Base-by-base conservation (phyloP, 2,888 invertebrate species). In the Eustalomyia histrio region DNA sequence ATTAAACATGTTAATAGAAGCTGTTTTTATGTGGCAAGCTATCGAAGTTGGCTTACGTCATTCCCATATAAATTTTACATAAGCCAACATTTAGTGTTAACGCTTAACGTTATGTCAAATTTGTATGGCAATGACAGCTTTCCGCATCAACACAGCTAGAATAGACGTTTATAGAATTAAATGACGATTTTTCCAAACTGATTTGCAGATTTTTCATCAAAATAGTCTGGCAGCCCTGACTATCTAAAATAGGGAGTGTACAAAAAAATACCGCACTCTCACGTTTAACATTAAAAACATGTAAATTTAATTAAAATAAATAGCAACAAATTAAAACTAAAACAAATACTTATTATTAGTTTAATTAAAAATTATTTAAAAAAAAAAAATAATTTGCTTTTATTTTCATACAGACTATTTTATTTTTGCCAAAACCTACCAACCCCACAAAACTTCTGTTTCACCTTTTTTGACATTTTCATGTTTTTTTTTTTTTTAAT, bases 211-310 rank as follows among this genome's bases (percentile, higher is more conserved):
- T 29, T 4, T 6, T 29, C 7, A 29, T 1, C 29, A 29, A 29
- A 29, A 29, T 7, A 29, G 5, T 60, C 47, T 65, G 18, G 29
- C 29, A 29, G 7, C 29, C 7, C 29, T 18, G 21, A 14, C 4
- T 55, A 21, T 55, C 61, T 53, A 58, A 80, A 76, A 65, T 74
- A 71, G 80, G 80, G 81, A 81, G 81, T 81, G 81, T 81, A 75
- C 81, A 57, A 68, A 76, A 24, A 68, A 65, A 50, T 68, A 57
- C 61, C 29, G 63, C 71, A 67, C 71, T 78, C 74, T 71, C 74
- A 69, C 64, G 69, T 50, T 72, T 67, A 72, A 78, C 61, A 12
- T 24, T 57, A 52, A 53, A 57, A 74, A 61, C 55, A 71, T 76
- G 39, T 72, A 67, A 78, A 67, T 43, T 71, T 60, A 71, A 74